Evolutionary conservation across 1,140 invertebrate genomes (phyloP).

Genomic region (Panagrolaimus sp.): DNA sequence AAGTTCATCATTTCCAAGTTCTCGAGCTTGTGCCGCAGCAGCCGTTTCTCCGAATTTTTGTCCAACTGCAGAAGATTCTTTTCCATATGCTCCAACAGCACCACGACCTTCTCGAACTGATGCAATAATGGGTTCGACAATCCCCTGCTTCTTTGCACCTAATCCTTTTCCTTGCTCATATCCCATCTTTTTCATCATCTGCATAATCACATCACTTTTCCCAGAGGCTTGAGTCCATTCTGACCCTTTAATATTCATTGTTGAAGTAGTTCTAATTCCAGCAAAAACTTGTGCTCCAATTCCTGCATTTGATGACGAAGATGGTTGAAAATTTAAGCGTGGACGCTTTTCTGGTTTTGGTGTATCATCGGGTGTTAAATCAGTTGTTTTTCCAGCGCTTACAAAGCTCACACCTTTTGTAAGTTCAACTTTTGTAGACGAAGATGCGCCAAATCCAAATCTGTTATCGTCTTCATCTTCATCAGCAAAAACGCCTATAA

Average conservation of each 20-base stretch:
- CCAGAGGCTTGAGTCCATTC: slow-evolving; percentile 34
- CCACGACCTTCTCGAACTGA: slow-evolving; percentile 82
- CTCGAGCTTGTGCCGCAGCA: slow-evolving; percentile 50
- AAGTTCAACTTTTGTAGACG: slow-evolving; percentile 21
- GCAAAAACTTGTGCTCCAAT: slow-evolving; percentile 40
- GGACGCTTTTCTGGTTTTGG: background rate
- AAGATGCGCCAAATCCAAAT: slow-evolving; percentile 9
- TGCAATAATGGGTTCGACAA: slow-evolving; percentile 86
- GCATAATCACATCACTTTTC: slow-evolving; percentile 31
- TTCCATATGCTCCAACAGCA: slow-evolving; percentile 70
- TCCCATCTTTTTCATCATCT: slow-evolving; percentile 74
- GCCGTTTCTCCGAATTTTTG: slow-evolving; percentile 57
- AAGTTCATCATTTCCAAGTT: slow-evolving; percentile 23
- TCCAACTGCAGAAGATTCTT: slow-evolving; percentile 57
- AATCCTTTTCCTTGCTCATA: slow-evolving; percentile 91
- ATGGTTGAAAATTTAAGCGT: background rate
- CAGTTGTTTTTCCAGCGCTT: slow-evolving; percentile 61
- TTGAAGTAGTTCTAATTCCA: slow-evolving; percentile 41
- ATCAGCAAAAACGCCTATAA: slow-evolving; percentile 60
- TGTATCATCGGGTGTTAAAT: slow-evolving; percentile 5
- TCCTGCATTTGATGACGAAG: background rate
- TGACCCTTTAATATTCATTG: slow-evolving; percentile 14
- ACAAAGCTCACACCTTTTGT: slow-evolving; percentile 61
- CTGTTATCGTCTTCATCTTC: slow-evolving; percentile 27
- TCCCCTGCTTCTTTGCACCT: slow-evolving; percentile 89